Evolutionary conservation across 2,797 vertebrate genomes (phyloP).

Genomic region (Amniataba percoides): DNA sequence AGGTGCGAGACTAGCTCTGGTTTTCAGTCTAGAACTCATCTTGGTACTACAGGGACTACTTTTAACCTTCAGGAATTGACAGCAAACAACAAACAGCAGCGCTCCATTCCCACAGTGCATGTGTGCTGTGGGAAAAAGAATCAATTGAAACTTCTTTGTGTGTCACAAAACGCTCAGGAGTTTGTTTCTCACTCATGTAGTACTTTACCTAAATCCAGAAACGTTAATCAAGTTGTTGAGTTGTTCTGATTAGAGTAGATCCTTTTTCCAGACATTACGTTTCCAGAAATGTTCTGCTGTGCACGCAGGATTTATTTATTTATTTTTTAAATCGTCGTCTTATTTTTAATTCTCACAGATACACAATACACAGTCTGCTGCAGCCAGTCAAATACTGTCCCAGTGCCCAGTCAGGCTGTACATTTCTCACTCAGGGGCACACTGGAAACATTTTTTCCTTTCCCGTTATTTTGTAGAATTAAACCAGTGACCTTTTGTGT

Average conservation of each 20-base stretch:
- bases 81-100: conserved; percentile 8
- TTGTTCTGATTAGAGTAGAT: background rate
- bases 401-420: background rate
- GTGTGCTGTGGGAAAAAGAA: conserved; percentile 11
- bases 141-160: conserved; percentile 17
- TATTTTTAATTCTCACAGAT: background rate
- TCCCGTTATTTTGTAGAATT: conserved; percentile 13
- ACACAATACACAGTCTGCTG: background rate
- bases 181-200: conserved; percentile 15
- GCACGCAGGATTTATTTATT: background rate
- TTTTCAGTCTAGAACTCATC: conserved; percentile 23
- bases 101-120: background rate
- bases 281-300: background rate
- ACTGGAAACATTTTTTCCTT: background rate
- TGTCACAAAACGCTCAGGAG: background rate
- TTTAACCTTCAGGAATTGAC: conserved; percentile 12
- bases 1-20: background rate
- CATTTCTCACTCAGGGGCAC: background rate
- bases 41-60: conserved; percentile 25
- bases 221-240: background rate
- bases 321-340: background rate
- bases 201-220: conserved; percentile 7
- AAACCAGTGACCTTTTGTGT: conserved; percentile 12
- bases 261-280: background rate
- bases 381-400: background rate